Percentiles rank a stretch among this genome's conserved stretches.
Evolutionary conservation across 2,113 vertebrate genomes (phyloP).

Genomic region (Pomatorhinus ruficollis): DNA sequence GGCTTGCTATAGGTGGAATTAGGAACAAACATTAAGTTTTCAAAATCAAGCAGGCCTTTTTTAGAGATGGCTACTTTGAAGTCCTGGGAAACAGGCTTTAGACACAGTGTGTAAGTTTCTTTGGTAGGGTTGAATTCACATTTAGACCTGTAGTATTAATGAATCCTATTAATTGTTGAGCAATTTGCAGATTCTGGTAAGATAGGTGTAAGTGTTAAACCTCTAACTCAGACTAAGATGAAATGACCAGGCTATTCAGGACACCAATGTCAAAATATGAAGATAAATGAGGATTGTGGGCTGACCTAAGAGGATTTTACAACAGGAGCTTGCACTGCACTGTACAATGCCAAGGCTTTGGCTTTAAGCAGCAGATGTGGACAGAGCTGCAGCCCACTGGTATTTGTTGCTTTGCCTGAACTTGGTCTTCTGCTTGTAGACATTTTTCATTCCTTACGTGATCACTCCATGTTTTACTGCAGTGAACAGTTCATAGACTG

Average conservation of each 20-base stretch:
- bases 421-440: not conserved
- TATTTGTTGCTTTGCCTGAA: not conserved
- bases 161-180: not conserved
- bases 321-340: not conserved
- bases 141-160: not conserved
- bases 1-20: not conserved
- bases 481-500: not conserved
- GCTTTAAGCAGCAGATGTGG: not conserved
- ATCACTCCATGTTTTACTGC: not conserved
- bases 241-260: not conserved
- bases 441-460: not conserved
- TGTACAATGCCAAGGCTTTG: not conserved
- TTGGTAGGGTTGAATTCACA: not conserved
- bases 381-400: not conserved
- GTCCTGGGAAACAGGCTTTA: not conserved
- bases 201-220: not conserved
- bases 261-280: not conserved
- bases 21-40: not conserved
- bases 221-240: not conserved
- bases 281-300: not conserved
- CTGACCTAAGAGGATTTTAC: not conserved
- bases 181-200: not conserved
- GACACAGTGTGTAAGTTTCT: not conserved
- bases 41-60: not conserved
- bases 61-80: not conserved